Conservation (phyloP, 2,113 vertebrate species). For the Sander lucioperca region DNA sequence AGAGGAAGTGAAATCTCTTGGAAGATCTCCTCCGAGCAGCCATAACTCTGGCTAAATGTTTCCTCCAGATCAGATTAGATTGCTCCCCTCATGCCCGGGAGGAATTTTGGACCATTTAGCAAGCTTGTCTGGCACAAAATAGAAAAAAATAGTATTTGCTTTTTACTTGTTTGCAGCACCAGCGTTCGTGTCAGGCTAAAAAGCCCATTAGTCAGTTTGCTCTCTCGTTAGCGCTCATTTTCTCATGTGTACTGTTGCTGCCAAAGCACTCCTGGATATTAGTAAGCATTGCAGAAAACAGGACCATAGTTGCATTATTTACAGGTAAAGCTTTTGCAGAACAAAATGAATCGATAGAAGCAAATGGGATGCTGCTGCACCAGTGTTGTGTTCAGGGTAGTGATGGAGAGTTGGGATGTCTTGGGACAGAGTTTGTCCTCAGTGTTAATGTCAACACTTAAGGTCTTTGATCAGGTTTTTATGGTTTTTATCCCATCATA, state of each 20-base stretch:
- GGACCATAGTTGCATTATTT: neutral
- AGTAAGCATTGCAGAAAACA: neutral
- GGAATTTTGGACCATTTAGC: constrained; percentile 34
- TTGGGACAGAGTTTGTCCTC: neutral
- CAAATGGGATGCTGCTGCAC: neutral
- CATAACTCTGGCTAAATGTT: constrained; percentile 23
- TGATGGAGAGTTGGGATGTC: neutral
- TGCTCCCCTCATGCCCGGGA: constrained; percentile 2
- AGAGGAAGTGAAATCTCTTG: constrained; percentile 26
- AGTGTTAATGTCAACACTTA: neutral
- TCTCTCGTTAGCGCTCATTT: neutral
- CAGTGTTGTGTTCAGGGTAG: neutral
- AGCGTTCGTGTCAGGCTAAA: constrained; percentile 7
- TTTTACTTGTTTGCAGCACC: neutral
- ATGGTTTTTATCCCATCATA: neutral
- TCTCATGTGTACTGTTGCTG: neutral
- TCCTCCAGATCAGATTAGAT: constrained; percentile 38
- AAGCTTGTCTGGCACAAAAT: neutral
- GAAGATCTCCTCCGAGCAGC: constrained; percentile 28
- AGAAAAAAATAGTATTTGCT: neutral
- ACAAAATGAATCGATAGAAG: neutral
- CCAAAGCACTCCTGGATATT: neutral
- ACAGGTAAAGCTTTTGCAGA: neutral
- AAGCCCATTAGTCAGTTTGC: neutral
- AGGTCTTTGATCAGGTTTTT: neutral